Conservation (phyloP, 2,797 vertebrate species). For the Eulemur albifrons region DNA sequence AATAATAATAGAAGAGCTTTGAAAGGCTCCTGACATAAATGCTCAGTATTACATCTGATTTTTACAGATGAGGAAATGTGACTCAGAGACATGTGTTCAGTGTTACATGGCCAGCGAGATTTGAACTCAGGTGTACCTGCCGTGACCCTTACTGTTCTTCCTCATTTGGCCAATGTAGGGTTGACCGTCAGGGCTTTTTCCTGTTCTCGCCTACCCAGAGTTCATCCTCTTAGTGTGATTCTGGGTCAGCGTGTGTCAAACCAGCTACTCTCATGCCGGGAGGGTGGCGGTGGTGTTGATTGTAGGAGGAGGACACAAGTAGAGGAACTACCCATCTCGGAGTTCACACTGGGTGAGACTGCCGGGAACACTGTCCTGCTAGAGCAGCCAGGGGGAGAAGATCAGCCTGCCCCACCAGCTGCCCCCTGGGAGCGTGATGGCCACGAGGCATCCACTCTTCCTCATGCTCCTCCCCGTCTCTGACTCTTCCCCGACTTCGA, state of each 20-base stretch:
- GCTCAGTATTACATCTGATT: background rate
- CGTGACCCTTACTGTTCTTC: background rate
- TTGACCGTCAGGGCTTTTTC: background rate
- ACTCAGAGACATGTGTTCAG: background rate
- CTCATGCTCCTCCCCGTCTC: too few species aligned
- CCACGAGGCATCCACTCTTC: too few species aligned
- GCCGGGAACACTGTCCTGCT: accelerated
- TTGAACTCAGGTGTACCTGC: background rate
- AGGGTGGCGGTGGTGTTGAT: too few species aligned
- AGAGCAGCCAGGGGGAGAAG: too few species aligned
- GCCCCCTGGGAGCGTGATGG: background rate
- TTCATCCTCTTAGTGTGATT: background rate
- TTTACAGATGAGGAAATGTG: background rate
- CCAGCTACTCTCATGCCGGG: background rate
- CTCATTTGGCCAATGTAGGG: background rate
- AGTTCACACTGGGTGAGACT: background rate
- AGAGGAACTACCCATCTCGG: too few species aligned
- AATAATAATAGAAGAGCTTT: background rate
- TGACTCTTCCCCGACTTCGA: background rate
- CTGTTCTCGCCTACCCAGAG: background rate
- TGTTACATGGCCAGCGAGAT: background rate
- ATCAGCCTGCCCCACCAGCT: background rate
- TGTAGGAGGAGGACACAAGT: background rate
- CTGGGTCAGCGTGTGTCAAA: accelerated
- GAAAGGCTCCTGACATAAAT: background rate